phyloP scores from a whole-genome alignment of 2,113 vertebrate species.

The Pogona vitticeps region DNA sequence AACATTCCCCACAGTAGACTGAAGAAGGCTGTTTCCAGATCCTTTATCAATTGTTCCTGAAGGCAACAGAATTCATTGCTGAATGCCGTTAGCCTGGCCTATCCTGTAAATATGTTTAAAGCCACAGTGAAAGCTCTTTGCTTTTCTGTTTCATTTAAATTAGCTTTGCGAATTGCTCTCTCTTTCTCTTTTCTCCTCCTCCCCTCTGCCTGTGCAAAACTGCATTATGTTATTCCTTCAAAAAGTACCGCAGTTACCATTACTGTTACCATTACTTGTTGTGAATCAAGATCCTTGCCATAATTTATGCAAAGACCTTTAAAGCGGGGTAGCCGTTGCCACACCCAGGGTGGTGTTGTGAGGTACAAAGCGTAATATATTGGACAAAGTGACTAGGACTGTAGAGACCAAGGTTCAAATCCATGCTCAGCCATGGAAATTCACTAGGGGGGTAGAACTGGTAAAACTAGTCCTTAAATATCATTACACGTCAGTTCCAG shows the following conservation, averaged over 20 bases:
- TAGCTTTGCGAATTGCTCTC: slow-evolving; percentile 65
- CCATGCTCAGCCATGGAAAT: too few relatives aligned
- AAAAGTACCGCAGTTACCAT: slow-evolving; percentile 53
- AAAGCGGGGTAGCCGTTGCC: rapidly evolving
- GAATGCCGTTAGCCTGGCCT: slow-evolving; percentile 42
- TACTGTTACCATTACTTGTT: slow-evolving; percentile 41
- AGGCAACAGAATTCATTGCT: slow-evolving; percentile 61
- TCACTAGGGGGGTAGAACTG: too few relatives aligned
- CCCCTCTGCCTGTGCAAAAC: neutral
- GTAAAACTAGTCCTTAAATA: too few relatives aligned
- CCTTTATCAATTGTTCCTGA: slow-evolving; percentile 58
- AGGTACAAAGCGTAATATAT: too few relatives aligned
- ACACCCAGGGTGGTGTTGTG: too few relatives aligned
- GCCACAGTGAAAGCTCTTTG: slow-evolving; percentile 32
- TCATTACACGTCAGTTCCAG: too few relatives aligned
- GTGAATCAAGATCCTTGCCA: slow-evolving; percentile 55
- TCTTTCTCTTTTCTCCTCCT: neutral
- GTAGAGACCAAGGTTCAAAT: too few relatives aligned
- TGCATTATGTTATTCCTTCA: slow-evolving; percentile 42
- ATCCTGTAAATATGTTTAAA: slow-evolving; percentile 59
- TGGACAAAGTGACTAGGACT: too few relatives aligned
- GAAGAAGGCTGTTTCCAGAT: slow-evolving; percentile 52
- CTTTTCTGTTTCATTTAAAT: slow-evolving; percentile 58
- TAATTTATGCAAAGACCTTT: rapidly evolving
- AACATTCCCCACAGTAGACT: slow-evolving; percentile 60